Conservation (phyloP, 2,888 invertebrate species). For the Margaritifera margaritifera region DNA sequence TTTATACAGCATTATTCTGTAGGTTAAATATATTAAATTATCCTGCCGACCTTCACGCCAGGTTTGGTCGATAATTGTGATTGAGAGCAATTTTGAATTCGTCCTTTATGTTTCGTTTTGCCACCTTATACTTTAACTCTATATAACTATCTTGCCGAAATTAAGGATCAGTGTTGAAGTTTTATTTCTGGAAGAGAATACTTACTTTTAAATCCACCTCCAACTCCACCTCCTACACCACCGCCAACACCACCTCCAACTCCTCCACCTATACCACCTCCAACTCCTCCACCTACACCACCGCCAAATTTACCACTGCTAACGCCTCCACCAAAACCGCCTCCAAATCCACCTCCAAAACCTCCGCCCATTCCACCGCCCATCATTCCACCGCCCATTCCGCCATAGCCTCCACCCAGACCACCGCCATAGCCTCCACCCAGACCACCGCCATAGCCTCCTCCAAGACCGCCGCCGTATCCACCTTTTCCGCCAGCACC, state of each 20-base stretch:
- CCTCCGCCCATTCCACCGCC: constrained; percentile 1
- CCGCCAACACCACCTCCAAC: neutral
- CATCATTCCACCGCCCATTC: neutral
- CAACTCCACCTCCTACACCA: neutral
- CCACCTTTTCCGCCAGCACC: neutral
- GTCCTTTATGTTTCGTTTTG: too few species aligned
- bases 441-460: too few species aligned
- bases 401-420: neutral
- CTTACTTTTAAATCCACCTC: neutral
- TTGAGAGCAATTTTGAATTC: too few species aligned
- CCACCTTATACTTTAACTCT: too few species aligned
- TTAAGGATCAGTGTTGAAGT: too few species aligned
- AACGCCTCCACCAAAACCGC: constrained; percentile 2
- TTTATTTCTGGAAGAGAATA: too few species aligned
- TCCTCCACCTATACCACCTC: neutral
- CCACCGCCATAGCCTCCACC: too few species aligned
- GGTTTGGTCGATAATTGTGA: too few species aligned
- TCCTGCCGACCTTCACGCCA: too few species aligned
- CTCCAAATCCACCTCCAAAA: neutral
- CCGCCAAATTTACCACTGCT: constrained; percentile 4
- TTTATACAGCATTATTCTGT: too few species aligned
- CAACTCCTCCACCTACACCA: neutral
- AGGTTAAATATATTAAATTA: too few species aligned
- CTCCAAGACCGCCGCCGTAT: neutral
- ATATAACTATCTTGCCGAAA: too few species aligned